Evolutionary conservation across 2,113 vertebrate genomes (phyloP), one percentile per base, ranked within the genome.

Genomic region (Notiomystis cincta): DNA sequence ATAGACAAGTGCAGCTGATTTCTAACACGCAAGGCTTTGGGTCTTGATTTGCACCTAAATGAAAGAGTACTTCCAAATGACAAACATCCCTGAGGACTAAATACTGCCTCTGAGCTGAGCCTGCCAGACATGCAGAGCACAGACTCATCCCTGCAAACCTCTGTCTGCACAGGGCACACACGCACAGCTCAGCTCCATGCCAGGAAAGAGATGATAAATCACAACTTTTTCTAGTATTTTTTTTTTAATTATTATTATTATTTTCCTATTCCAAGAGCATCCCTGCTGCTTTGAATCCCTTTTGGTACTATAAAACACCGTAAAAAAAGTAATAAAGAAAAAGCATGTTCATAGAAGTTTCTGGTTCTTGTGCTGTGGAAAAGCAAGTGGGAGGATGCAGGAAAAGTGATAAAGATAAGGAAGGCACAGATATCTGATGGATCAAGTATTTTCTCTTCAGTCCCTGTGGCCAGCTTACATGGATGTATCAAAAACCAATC

Each of bases 21-120:
- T 35, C 38, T 35, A n/a, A 66, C 78, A 77, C 2, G 1, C 28
- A 24, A 92, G 53, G 85, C 88, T 96, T 88, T 22, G 79, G 92
- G 40, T 71, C 92, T 87, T 90, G 82, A 96, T 96, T 95, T 97
- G 95, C 96, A 96, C 89, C 91, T 96, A 95, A 95, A 97, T 97
- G 95, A 97, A 83, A 97, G 94, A 77, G 91, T 53, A 45, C 80
- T 75, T 56, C n/a, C 13, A 78, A 66, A 95, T 78, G 67, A 95
- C 82, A 93, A 77, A 88, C 92, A 64, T 3, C 93, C 92, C 95
- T 71, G 85, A 94, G 93, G 93, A 89, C 88, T 93, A 95, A 96
- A 90, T 35, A 50, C 94, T 78, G 92, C 90, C 90, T 93, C 92
- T 22, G 85, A 95, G 96, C 89, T 78, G 72, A 76, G 28, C 93